phyloP scores from a whole-genome alignment of 2,797 vertebrate genomes.

The Eptatretus atami region DNA sequence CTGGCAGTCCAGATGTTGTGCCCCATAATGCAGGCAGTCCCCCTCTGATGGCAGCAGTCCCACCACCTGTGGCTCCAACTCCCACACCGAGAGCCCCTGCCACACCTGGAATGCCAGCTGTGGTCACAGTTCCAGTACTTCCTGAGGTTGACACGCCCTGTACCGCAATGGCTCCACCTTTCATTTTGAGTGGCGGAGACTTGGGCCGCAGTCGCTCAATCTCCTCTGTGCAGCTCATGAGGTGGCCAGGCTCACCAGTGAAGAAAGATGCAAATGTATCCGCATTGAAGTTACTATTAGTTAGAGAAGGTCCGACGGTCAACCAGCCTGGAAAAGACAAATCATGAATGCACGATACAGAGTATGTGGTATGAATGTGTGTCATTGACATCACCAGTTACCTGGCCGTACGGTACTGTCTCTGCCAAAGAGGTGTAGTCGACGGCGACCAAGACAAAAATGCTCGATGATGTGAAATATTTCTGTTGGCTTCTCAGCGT shows the following conservation, averaged over 20 bases:
- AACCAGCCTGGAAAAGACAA: slow-evolving; percentile 39
- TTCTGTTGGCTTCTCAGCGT: slow-evolving; percentile 87
- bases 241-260: slow-evolving; percentile 22
- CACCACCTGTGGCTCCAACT: too few species aligned
- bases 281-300: slow-evolving; percentile 89
- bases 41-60: too few species aligned
- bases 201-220: slow-evolving; percentile 85
- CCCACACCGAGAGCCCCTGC: too few species aligned
- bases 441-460: slow-evolving; percentile 61
- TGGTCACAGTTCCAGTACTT: too few species aligned
- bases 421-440: slow-evolving; percentile 68
- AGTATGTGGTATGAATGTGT: too few species aligned
- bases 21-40: too few species aligned
- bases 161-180: slow-evolving; percentile 39
- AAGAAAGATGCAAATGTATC: slow-evolving; percentile 55
- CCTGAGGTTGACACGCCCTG: too few species aligned
- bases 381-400: slow-evolving; percentile 11
- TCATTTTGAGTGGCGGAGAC: slow-evolving; percentile 51
- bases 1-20: too few species aligned
- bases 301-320: slow-evolving; percentile 73
- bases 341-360: neutral
- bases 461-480: slow-evolving; percentile 97
- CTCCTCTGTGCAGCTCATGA: slow-evolving; percentile 75
- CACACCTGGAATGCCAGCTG: too few species aligned
- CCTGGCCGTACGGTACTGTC: slow-evolving; percentile 88